These are phyloP conservation scores for Lagopus leucura DNA, from an alignment of 2,113 vertebrate species.

Conservation along the genomic window DNA sequence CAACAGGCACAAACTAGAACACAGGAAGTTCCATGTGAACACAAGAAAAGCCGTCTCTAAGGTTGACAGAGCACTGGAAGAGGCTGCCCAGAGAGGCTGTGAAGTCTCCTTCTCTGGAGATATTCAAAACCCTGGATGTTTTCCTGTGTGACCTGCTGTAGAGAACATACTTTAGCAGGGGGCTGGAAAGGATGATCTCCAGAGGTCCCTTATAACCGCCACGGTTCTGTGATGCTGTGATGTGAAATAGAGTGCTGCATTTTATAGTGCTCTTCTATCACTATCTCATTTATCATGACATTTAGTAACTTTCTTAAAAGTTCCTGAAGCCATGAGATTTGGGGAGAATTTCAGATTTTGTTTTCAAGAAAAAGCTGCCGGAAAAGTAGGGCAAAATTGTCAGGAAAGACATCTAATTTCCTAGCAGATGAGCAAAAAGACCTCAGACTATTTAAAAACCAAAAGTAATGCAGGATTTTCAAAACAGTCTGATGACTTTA, in stretches of 20 bases:
- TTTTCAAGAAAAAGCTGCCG: neutral
- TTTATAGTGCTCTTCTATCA: neutral
- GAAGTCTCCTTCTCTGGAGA: too few relatives aligned
- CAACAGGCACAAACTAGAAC: too few relatives aligned
- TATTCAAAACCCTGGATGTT: too few relatives aligned
- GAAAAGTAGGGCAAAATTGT: neutral
- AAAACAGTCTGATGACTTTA: neutral
- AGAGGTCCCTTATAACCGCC: too few relatives aligned
- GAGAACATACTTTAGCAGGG: too few relatives aligned
- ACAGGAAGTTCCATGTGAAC: too few relatives aligned
- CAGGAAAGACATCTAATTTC: neutral
- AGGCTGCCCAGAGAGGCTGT: too few relatives aligned
- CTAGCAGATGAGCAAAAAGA: neutral
- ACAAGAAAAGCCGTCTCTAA: too few relatives aligned
- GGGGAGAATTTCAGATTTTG: neutral
- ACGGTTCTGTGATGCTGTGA: too few relatives aligned
- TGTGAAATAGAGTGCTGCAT: neutral
- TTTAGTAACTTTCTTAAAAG: neutral
- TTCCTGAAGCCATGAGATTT: neutral
- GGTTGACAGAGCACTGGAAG: too few relatives aligned
- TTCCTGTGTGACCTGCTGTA: too few relatives aligned
- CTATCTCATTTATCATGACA: neutral
- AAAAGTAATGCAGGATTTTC: neutral
- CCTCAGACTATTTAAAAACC: neutral
- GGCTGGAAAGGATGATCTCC: too few relatives aligned